A percentile compares a stretch with the other conserved stretches of the same genome.
Evolutionary conservation across 1,140 invertebrate species (phyloP).

Genomic region (Conus ventricosus): DNA sequence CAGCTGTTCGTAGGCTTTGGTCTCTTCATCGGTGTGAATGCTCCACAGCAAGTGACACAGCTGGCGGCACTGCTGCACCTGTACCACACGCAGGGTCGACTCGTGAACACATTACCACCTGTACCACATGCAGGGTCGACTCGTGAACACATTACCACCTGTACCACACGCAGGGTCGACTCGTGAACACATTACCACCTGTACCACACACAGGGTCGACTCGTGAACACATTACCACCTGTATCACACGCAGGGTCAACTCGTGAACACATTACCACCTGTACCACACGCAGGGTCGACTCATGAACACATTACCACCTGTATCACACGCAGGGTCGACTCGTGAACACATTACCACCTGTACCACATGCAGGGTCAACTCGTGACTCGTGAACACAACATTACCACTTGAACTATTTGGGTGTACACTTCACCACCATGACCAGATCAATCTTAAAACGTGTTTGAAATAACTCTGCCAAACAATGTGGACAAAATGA

Average conservation of each 20-base stretch:
- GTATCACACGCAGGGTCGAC: not conserved
- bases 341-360: slow-evolving; percentile 25
- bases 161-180: not conserved
- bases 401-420: slow-evolving; percentile 24
- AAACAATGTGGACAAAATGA: too few species aligned
- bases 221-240: slow-evolving; percentile 42
- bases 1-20: slow-evolving; percentile 22
- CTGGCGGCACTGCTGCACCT: slow-evolving; percentile 62
- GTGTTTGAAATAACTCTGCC: too few species aligned
- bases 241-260: not conserved
- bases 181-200: slow-evolving; percentile 36
- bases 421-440: not conserved
- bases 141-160: not conserved
- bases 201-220: not conserved
- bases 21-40: slow-evolving; percentile 45
- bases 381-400: too few species aligned
- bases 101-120: too few species aligned
- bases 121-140: too few species aligned
- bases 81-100: not conserved
- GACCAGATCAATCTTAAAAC: too few species aligned
- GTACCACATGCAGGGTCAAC: too few species aligned
- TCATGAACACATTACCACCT: not conserved
- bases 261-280: too few species aligned
- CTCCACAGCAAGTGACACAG: slow-evolving; percentile 69
- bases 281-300: too few species aligned